Base-by-base conservation (phyloP, 2,113 vertebrate genomes). In the Lagopus muta region DNA sequence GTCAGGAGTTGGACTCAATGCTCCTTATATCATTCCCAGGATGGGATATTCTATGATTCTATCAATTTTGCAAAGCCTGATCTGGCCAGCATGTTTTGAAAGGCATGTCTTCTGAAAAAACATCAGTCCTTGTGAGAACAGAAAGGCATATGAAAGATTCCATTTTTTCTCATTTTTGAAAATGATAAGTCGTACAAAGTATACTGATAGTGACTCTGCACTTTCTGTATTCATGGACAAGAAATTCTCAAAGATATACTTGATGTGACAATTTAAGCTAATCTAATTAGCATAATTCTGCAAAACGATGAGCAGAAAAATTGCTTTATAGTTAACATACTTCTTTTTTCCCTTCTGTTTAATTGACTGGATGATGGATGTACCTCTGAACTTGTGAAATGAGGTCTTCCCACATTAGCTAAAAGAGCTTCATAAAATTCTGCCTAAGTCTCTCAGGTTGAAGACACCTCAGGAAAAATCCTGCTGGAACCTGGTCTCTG, bases 401-500 rank as follows among this genome's bases (percentile, higher is more conserved):
- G 18, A 2, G 17, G 30, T 32, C 34, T 65, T 76, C 14, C 34
- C 8, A 45, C 9, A 57, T 42, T 14, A 72, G 11, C 19, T 71
- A 75, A 22, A 90, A 55, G 13, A 71, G 69, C 47, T 58, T 27
- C 13, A 77, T 32, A 32, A 74, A 62, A 74, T 42, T 50, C 22
- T 22, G 4, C 15, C n/a, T 2, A 77, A 84, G 14, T 55, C 21
- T 79, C 48, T 74, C 8, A 36, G 67, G 47, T 34, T 61, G 45
- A 93, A 77, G 13, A 60, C 2, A 67, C 3, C 21, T 82, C 61
- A 79, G 40, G 16, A 90, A 88, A 87, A 92, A 60, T 57, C 43
- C 61, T 22, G 40, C 48, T 89, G 62, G 43, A 84, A 92, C 22
- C 64, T 81, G 24, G 45, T 34, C 24, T 86, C 45, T 86, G 86